These are phyloP conservation scores for Pocillopora meandrina DNA, from an alignment of 92 coral and sea anemone species.

Conservation along the genomic window DNA sequence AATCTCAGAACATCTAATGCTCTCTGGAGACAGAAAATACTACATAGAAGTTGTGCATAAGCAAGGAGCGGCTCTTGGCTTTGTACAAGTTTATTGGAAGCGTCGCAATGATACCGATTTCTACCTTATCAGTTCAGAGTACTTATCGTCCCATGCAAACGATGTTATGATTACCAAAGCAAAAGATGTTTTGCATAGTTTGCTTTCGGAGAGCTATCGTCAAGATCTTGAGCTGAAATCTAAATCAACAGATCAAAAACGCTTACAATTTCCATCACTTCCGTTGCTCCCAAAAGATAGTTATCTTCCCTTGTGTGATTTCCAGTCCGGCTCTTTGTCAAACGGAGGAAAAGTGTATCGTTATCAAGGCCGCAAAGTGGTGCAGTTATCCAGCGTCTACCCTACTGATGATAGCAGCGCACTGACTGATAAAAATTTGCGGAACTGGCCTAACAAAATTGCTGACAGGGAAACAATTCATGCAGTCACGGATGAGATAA, in stretches of 20 bases:
- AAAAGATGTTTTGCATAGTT: background rate
- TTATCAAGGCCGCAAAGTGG: background rate
- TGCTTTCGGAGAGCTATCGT: background rate
- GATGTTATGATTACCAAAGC: too few relatives aligned
- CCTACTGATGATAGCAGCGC: background rate
- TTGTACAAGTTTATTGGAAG: slow-evolving; percentile 7
- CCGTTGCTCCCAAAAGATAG: background rate
- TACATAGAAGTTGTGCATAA: slow-evolving; percentile 9
- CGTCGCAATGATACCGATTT: background rate
- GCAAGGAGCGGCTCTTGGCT: background rate
- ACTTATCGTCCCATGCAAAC: background rate
- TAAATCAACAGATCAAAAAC: background rate
- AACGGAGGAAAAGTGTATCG: background rate
- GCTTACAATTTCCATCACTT: background rate
- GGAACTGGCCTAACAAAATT: background rate
- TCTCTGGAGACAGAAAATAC: background rate
- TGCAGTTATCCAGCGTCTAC: background rate
- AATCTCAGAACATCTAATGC: background rate
- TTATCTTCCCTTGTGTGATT: slow-evolving; percentile 5
- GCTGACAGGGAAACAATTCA: background rate
- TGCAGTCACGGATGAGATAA: background rate
- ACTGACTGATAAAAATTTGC: too few relatives aligned
- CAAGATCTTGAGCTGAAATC: background rate
- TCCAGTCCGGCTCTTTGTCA: background rate
- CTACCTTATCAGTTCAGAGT: background rate